phyloP scores from a whole-genome alignment of 1,140 invertebrate genomes.

The Melanaphis sacchari region DNA sequence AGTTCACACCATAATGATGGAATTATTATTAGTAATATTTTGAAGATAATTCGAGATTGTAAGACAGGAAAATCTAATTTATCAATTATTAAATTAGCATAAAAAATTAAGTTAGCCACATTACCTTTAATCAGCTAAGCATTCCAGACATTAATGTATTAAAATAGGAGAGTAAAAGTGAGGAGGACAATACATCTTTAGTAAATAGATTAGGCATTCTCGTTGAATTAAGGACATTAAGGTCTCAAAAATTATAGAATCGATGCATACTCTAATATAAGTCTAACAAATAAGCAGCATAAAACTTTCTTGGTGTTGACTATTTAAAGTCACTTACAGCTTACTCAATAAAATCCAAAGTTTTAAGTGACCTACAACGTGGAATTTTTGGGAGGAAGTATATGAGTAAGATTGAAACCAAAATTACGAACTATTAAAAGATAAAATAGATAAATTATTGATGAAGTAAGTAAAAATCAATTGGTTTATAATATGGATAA shows the following conservation, averaged over 20 bases:
- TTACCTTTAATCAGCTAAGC: neutral
- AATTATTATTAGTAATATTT: too few relatives aligned
- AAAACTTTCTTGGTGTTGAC: neutral
- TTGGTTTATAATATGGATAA: neutral
- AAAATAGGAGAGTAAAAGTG: neutral
- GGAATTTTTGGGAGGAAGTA: too few relatives aligned
- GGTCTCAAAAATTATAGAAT: too few relatives aligned
- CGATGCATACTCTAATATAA: too few relatives aligned
- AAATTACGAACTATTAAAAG: neutral
- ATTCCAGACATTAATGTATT: neutral
- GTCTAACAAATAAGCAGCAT: too few relatives aligned
- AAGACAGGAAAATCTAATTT: neutral
- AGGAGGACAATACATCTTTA: neutral
- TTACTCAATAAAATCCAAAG: neutral
- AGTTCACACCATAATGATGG: too few relatives aligned
- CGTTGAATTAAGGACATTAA: too few relatives aligned
- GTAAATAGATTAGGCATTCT: neutral
- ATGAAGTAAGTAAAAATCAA: neutral
- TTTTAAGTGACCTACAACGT: too few relatives aligned
- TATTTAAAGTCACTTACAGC: neutral
- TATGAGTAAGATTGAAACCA: neutral
- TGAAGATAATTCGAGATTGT: too few relatives aligned
- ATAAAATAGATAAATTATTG: neutral
- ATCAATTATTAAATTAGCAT: neutral
- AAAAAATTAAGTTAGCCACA: neutral